These are phyloP conservation scores for Plebejus argus DNA, from an alignment of 2,888 invertebrate species.

Conservation along the genomic window DNA sequence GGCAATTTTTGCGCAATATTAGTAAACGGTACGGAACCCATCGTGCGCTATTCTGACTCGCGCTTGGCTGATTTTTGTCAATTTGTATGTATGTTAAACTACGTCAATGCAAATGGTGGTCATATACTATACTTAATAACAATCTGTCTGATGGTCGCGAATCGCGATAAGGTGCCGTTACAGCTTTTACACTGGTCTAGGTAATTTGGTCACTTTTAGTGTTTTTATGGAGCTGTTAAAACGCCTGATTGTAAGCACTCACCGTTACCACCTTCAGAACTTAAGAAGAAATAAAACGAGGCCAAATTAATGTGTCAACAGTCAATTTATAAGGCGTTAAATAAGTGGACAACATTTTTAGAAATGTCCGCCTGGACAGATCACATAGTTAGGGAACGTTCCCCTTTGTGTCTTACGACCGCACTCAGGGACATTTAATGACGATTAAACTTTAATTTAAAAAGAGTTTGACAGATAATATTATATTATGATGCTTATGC, in stretches of 20 bases:
- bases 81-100: background rate
- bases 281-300: background rate
- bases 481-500: too few relatives aligned
- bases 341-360: too few relatives aligned
- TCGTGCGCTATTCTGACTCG: background rate
- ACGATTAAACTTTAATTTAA: too few relatives aligned
- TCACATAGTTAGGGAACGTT: too few relatives aligned
- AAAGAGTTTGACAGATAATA: too few relatives aligned
- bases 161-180: background rate
- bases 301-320: too few relatives aligned
- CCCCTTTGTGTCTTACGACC: too few relatives aligned
- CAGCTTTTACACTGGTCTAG: background rate
- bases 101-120: background rate
- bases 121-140: background rate
- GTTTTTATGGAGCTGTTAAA: background rate
- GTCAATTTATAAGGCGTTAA: too few relatives aligned
- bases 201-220: background rate
- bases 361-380: too few relatives aligned
- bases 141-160: background rate
- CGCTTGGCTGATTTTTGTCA: background rate
- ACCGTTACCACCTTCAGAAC: background rate
- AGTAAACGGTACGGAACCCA: too few relatives aligned
- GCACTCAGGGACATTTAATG: too few relatives aligned
- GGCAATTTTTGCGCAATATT: too few relatives aligned
- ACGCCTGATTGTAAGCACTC: background rate